Evolutionary conservation across 2,113 vertebrate genomes (phyloP).

Genomic region (Callospermophilus lateralis): DNA sequence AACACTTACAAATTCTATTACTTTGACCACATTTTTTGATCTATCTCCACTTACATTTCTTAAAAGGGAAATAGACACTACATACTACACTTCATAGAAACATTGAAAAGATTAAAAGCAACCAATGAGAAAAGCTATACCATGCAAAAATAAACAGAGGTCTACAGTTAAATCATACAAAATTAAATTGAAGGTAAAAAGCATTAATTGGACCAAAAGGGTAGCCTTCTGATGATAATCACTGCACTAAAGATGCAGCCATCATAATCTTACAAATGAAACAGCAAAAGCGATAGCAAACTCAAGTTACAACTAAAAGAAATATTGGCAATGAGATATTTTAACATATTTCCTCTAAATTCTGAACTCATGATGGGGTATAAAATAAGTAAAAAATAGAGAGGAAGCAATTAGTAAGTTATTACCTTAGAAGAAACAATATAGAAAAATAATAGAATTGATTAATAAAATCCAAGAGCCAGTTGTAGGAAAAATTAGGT

Average conservation of each 20-base stretch:
- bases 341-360: background rate
- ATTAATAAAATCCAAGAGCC: background rate
- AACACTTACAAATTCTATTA: background rate
- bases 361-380: background rate
- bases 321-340: background rate
- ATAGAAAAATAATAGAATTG: background rate
- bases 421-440: constrained; percentile 32
- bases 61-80: background rate
- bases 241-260: background rate
- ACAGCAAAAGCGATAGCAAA: background rate
- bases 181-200: background rate
- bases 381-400: constrained; percentile 23
- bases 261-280: background rate
- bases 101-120: background rate
- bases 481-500: constrained; percentile 21
- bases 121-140: background rate
- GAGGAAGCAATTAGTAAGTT: background rate
- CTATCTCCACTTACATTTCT: background rate
- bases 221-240: background rate
- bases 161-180: constrained; percentile 2
- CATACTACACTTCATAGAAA: background rate
- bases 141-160: background rate
- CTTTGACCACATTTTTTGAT: background rate
- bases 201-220: background rate
- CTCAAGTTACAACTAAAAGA: background rate